Evolutionary conservation across 92 coral and sea anemone genomes (phyloP).

Genomic region (Plumapathes pennacea): DNA sequence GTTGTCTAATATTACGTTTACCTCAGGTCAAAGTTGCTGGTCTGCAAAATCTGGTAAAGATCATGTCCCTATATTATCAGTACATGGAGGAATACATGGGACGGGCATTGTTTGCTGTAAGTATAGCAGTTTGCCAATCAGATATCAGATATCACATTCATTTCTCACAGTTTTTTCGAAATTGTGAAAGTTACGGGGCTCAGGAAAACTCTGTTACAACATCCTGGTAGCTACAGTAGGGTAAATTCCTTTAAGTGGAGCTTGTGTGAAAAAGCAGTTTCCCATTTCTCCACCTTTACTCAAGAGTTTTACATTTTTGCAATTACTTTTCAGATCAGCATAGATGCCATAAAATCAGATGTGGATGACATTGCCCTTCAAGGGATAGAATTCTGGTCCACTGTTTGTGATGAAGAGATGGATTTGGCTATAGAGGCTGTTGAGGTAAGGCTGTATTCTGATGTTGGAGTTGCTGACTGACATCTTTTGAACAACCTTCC

Average conservation of each 20-base stretch:
- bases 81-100: slow-evolving; percentile 88
- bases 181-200: no score
- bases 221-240: no score
- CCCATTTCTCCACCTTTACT: no score
- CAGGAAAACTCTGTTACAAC: no score
- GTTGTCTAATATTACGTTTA: not conserved
- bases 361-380: slow-evolving; percentile 78
- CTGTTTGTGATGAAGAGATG: slow-evolving; percentile 98
- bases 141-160: not conserved
- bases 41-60: slow-evolving; percentile 88
- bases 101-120: slow-evolving; percentile 89
- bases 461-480: no score
- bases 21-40: slow-evolving; percentile 85
- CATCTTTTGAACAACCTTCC: no score
- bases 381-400: slow-evolving; percentile 98
- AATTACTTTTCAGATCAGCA: slow-evolving; percentile 58
- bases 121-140: slow-evolving; percentile 32
- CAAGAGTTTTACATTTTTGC: no score
- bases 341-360: slow-evolving; percentile 82
- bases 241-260: no score
- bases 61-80: slow-evolving; percentile 93
- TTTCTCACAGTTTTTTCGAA: not conserved
- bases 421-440: slow-evolving; percentile 94
- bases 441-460: slow-evolving; percentile 54
- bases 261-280: no score